These are phyloP conservation scores for Chaenogobius annularis DNA, from an alignment of 2,113 vertebrate genomes.

Conservation along the genomic window DNA sequence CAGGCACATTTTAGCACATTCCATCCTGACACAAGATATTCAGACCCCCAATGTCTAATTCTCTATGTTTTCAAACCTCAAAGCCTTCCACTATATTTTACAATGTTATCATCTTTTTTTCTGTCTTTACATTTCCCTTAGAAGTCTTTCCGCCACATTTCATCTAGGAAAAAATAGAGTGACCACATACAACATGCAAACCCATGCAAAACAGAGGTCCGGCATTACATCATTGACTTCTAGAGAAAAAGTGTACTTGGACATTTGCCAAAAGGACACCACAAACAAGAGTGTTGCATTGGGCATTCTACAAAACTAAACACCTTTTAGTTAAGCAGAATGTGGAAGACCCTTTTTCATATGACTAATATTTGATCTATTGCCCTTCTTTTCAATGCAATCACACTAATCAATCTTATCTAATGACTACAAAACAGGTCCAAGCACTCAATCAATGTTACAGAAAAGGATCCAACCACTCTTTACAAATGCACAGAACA, in stretches of 20 bases:
- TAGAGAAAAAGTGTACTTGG: not conserved
- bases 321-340: too few species aligned
- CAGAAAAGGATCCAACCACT: not conserved
- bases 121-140: not conserved
- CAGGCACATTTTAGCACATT: too few species aligned
- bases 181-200: constrained; percentile 1
- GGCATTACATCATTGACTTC: not conserved
- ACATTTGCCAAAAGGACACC: not conserved
- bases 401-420: not conserved
- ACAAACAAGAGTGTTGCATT: not conserved
- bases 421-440: not conserved
- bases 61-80: too few species aligned
- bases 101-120: not conserved
- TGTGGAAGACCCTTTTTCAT: not conserved
- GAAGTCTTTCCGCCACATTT: not conserved
- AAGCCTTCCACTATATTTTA: not conserved
- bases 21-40: too few species aligned
- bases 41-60: too few species aligned
- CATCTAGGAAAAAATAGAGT: not conserved
- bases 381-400: not conserved
- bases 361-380: not conserved
- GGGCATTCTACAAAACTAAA: too few species aligned
- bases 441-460: not conserved
- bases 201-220: not conserved
- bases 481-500: not conserved